Evolutionary conservation across 2,113 vertebrate species (phyloP).

Genomic region (Actenoides lindsayi): DNA sequence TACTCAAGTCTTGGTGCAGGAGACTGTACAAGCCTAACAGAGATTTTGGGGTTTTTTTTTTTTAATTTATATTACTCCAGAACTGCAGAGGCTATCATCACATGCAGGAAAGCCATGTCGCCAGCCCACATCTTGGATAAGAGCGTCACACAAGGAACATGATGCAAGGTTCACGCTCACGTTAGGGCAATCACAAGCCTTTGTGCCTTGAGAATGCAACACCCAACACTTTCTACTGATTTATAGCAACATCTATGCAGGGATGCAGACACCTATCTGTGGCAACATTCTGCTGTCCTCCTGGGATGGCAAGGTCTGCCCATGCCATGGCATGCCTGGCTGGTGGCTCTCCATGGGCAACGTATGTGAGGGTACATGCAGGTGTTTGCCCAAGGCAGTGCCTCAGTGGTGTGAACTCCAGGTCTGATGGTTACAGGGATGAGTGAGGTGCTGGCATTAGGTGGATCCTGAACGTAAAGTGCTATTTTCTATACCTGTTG

Average conservation of each 20-base stretch:
- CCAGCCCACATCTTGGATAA: neutral
- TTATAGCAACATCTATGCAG: neutral
- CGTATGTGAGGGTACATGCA: accelerated
- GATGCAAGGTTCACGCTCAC: neutral
- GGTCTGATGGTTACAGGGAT: accelerated
- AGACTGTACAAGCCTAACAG: neutral
- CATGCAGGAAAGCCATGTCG: neutral
- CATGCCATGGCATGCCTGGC: accelerated
- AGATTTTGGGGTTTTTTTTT: neutral
- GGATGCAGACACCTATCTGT: neutral
- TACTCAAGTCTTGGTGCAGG: neutral
- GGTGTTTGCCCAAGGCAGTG: neutral
- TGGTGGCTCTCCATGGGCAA: neutral
- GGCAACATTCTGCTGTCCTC: neutral
- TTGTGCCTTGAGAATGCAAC: accelerated
- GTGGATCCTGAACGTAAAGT: neutral
- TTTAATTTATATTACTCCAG: neutral
- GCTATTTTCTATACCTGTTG: neutral
- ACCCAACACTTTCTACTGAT: accelerated
- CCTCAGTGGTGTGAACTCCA: neutral
- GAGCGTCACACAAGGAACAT: neutral
- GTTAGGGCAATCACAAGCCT: neutral
- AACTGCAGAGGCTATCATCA: neutral
- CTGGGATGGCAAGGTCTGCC: neutral
- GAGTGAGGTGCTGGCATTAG: neutral